These are phyloP conservation scores for Serripes groenlandicus DNA, from an alignment of 2,888 invertebrate genomes.

Conservation along the genomic window DNA sequence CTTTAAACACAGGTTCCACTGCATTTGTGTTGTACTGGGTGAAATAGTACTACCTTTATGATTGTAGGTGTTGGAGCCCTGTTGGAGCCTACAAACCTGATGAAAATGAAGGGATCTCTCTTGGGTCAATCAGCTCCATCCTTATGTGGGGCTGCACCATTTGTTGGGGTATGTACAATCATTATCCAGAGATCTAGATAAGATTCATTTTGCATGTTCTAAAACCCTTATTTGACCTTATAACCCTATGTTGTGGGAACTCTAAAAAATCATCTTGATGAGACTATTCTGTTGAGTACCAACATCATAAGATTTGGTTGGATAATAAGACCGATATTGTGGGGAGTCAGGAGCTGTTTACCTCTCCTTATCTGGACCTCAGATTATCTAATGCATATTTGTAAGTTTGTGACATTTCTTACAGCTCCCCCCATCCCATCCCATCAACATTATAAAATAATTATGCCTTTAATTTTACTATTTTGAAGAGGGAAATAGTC, in stretches of 20 bases:
- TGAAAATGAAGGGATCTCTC: slow-evolving; percentile 94
- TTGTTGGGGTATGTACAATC: slow-evolving; percentile 45
- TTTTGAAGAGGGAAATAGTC: no score
- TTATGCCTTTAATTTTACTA: no score
- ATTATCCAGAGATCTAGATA: neutral
- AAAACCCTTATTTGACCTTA: neutral
- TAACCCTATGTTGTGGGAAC: neutral
- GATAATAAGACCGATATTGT: no score
- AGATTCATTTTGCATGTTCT: neutral
- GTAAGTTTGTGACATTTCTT: no score
- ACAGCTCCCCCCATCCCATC: no score
- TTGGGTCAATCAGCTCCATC: slow-evolving; percentile 98
- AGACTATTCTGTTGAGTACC: neutral
- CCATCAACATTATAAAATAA: no score
- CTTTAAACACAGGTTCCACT: no score
- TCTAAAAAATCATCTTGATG: neutral
- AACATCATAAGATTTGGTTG: neutral
- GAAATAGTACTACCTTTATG: neutral
- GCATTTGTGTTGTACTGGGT: neutral
- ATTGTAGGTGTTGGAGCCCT: slow-evolving; percentile 79
- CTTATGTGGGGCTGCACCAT: slow-evolving; percentile 89
- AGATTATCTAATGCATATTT: no score
- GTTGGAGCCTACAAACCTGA: slow-evolving; percentile 90
- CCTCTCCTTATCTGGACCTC: no score
- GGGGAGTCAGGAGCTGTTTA: no score